Base-by-base conservation (phyloP, 2,113 vertebrate species). In the Planiliza haematocheilus region DNA sequence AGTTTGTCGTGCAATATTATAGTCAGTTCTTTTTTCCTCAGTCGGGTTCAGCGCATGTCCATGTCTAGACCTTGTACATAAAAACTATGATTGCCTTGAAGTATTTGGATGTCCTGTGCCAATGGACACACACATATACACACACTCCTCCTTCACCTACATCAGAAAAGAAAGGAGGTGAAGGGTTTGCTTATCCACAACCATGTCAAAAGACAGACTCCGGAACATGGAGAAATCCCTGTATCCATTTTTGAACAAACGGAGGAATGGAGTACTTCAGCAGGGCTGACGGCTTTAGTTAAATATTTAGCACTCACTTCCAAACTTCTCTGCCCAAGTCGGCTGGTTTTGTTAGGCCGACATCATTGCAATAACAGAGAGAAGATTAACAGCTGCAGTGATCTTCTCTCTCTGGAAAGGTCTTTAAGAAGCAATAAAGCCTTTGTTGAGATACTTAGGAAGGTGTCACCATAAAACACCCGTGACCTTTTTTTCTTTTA, bases 391-490 rank as follows among this genome's bases (percentile, higher is more conserved):
- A 71, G 69, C 12, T 14, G 20, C 17, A 37, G 51, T 83, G 79
- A 80, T 84, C 75, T 82, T 81, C 60, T 67, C 37, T 71, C 68
- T 70, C 82, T 66, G 71, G 72, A 63, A 34, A n/a, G 10, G 72
- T 73, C 56, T 74, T 77, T 70, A 74, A 77, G 63, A 21, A 51
- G 43, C 73, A 48, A 74, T 63, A 14, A 65, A 86, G 57, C 64
- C 60, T 82, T 78, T 89, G 73, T 79, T 53, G 49, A 51, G 75
- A 66, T 21, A 18, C 77, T 71, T 39, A 4, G 48, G 43, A 46
- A 64, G 81, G 46, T 14, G 79, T 81, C 58, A 1, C 74, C 79
- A 89, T 89, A 90, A 91, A 91, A 76, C 78, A 82, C 80, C 46
- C 68, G 65, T 87, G 89, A 88, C 86, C 87, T 7, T 42, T 62